These are phyloP conservation scores for Caenorhabditis plicata DNA, from an alignment of 2,888 invertebrate genomes.

Conservation along the genomic window DNA sequence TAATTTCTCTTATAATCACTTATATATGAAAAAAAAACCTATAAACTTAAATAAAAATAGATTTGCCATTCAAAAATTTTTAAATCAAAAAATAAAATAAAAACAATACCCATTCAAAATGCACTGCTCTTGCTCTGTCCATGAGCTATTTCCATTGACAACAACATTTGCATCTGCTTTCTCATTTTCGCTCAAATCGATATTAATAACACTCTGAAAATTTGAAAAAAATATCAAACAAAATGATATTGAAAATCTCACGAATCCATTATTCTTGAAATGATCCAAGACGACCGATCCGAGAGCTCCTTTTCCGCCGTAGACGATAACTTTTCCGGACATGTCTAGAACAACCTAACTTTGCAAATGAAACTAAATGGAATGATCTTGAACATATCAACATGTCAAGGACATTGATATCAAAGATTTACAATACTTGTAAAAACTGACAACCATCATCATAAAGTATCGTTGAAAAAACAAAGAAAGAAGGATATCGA, in stretches of 20 bases:
- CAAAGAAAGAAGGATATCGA: no score
- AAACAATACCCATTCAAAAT: conserved; percentile 70
- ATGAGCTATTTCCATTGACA: conserved; percentile 76
- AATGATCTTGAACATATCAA: background rate
- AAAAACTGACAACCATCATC: no score
- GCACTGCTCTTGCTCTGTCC: conserved; percentile 78
- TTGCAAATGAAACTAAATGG: background rate
- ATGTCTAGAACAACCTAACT: conserved; percentile 15
- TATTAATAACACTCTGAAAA: conserved; percentile 80
- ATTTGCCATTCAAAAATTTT: no score
- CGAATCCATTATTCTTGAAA: conserved; percentile 86
- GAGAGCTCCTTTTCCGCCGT: conserved; percentile 92
- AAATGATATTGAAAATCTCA: conserved; percentile 68
- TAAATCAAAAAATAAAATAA: background rate
- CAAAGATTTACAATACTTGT: no score
- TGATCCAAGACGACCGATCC: conserved; percentile 84
- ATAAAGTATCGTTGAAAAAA: no score
- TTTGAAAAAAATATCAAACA: background rate
- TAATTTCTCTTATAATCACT: no score
- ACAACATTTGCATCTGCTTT: conserved; percentile 85
- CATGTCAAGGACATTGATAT: no score
- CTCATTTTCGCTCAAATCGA: conserved; percentile 82
- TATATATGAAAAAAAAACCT: background rate
- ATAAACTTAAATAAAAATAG: background rate
- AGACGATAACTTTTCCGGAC: conserved; percentile 75